phyloP scores from a whole-genome alignment of 1,140 invertebrate species.

The Atopsyche davidsoni region DNA sequence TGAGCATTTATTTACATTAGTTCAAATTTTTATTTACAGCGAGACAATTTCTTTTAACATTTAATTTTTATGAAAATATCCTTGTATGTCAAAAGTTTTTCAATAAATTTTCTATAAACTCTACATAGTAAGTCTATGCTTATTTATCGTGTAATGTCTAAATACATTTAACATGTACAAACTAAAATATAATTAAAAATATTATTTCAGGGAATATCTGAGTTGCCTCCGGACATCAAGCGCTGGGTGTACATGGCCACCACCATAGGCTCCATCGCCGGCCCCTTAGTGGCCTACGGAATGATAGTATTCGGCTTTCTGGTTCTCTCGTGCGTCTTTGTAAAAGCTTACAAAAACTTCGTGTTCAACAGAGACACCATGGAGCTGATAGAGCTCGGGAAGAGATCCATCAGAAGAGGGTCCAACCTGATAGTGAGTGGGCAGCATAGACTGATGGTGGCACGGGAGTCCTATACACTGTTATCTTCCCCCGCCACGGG shows the following conservation, averaged over 20 bases:
- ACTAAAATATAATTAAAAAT: too few species aligned
- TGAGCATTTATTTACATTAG: conserved; percentile 38
- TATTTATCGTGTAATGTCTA: too few species aligned
- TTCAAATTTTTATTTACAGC: too few species aligned
- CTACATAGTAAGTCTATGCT: too few species aligned
- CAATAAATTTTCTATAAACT: neutral
- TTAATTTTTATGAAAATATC: neutral
- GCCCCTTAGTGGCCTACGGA: conserved; percentile 63
- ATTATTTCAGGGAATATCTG: conserved; percentile 66
- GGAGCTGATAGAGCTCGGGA: conserved; percentile 70
- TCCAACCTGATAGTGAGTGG: conserved; percentile 64
- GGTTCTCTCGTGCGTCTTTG: conserved; percentile 57
- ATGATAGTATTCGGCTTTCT: conserved; percentile 61
- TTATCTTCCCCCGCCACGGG: conserved; percentile 35
- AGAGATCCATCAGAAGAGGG: conserved; percentile 61
- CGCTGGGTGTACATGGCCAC: conserved; percentile 73
- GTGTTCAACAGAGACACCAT: conserved; percentile 62
- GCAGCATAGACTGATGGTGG: conserved; percentile 57
- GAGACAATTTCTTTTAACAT: too few species aligned
- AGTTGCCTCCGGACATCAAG: conserved; percentile 66
- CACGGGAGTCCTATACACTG: conserved; percentile 56
- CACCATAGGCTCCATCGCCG: conserved; percentile 62
- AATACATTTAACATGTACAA: too few species aligned
- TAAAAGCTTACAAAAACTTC: conserved; percentile 67
- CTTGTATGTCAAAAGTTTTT: neutral